Conservation (phyloP, 2,113 vertebrate species). For the Sander lucioperca region DNA sequence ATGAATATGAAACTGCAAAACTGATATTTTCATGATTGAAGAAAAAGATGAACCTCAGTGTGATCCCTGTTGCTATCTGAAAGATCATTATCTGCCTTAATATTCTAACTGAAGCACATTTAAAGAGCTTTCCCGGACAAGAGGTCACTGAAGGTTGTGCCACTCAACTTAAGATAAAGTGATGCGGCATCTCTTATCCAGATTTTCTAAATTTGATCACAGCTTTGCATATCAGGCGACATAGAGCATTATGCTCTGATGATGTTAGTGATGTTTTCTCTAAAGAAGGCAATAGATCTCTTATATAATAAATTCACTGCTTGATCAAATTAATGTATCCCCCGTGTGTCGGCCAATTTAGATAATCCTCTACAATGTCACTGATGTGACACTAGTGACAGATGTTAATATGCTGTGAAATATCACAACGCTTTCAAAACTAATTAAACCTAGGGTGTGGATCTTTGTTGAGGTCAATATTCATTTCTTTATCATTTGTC, state of each 20-base stretch:
- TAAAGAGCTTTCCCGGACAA: slow-evolving; percentile 15
- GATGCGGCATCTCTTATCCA: slow-evolving; percentile 16
- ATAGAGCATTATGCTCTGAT: background rate
- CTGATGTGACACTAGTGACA: slow-evolving; percentile 39
- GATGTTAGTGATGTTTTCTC: background rate
- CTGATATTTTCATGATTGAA: background rate
- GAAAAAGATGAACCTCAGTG: background rate
- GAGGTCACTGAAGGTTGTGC: slow-evolving; percentile 23
- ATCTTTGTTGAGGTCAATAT: slow-evolving; percentile 57
- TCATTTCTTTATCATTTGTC: slow-evolving; percentile 56
- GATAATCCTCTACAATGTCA: slow-evolving; percentile 35
- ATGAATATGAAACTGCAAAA: background rate
- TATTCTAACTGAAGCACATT: slow-evolving; percentile 33
- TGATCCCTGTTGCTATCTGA: background rate
- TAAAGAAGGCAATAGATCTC: slow-evolving; percentile 16
- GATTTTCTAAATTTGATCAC: slow-evolving; percentile 31
- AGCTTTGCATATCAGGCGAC: slow-evolving; percentile 1
- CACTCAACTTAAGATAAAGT: slow-evolving; percentile 17
- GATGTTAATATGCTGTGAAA: slow-evolving; percentile 54
- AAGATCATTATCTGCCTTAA: slow-evolving; percentile 3
- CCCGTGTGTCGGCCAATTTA: slow-evolving; percentile 35
- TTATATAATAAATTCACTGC: slow-evolving; percentile 17
- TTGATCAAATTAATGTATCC: slow-evolving; percentile 52
- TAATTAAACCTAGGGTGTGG: slow-evolving; percentile 51
- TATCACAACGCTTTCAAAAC: slow-evolving; percentile 53